These are phyloP conservation scores for Hemicentrotus pulcherrimus DNA, from an alignment of 35 echinoderm and acorn worm genomes.

Conservation along the genomic window DNA sequence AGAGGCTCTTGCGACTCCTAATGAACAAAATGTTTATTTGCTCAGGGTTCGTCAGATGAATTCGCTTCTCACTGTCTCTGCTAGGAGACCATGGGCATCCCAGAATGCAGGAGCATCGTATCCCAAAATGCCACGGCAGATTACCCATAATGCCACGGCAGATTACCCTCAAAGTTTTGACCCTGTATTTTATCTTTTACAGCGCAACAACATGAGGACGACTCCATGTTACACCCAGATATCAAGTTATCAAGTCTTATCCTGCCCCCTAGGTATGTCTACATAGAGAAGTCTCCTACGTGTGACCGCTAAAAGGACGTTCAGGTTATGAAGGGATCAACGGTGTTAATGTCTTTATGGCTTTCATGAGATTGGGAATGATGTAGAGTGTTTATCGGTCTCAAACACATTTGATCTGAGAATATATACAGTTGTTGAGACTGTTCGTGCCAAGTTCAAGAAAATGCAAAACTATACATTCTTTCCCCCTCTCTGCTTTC, in stretches of 20 bases:
- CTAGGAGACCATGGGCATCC: neutral
- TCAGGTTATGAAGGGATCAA: neutral
- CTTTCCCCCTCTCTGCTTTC: neutral
- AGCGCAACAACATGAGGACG: neutral
- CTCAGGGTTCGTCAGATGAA: neutral
- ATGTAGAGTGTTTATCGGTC: constrained; percentile 1
- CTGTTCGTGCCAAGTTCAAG: neutral
- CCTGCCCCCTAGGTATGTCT: neutral
- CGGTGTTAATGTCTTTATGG: neutral
- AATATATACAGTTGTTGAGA: neutral
- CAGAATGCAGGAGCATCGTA: neutral
- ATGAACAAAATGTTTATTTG: constrained; percentile 14
- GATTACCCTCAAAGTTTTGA: constrained; percentile 3
- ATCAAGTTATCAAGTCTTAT: neutral
- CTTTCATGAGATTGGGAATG: neutral
- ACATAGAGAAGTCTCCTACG: neutral
- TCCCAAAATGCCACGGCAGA: neutral
- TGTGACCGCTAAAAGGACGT: neutral
- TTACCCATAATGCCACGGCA: neutral
- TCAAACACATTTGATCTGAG: neutral
- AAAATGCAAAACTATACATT: neutral
- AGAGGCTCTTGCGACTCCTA: neutral
- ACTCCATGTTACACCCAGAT: neutral
- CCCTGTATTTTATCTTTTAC: neutral
- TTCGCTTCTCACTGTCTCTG: neutral